Base-by-base conservation (phyloP, 2,113 vertebrate genomes). In the Buteo buteo region DNA sequence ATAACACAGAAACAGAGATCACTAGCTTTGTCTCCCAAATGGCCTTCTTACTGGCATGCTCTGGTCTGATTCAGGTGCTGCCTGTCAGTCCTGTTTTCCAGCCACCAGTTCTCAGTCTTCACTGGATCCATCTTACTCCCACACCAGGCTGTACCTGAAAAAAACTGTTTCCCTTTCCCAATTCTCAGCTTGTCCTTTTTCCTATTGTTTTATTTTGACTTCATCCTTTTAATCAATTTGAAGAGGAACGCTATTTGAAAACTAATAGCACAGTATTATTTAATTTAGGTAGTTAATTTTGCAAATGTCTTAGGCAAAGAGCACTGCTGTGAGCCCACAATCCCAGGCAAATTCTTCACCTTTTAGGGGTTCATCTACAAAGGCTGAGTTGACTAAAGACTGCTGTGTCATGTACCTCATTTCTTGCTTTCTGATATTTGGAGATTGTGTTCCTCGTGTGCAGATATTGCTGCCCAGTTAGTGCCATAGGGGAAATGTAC, bases 381-480 rank as follows among this genome's bases (percentile, higher is more conserved):
- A 84, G 15, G 19, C 8, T 54, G 32, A n/a, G 11, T 62, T 22
- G 34, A 32, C 71, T 54, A 44, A 80, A 90, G 40, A 2, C n/a
- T 88, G 42, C 26, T 54, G 2, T 52, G 29, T 26, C 15, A 65
- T 8, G 1, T 79, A 54, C 17, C 66, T 89, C 10, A 61, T 76
- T 74, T 89, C 62, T 70, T 74, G 66, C 57, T 71, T 93, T 77
- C 76, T 95, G 66, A 29, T 19, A 42, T 57, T 91, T 29, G 29
- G 45, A 93, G 74, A 6, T 10, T 32, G 3, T 62, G 36, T 40
- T 71, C 47, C 19, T 61, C 8, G 2, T 8, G 1, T 50, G 16
- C 1, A 0, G 36, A 14, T 54, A 34, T 26, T 61, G 11, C n/a
- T 74, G 21, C 38, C 72, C 49, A 28, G 7, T 54, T 45, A 55